Evolutionary conservation across 2,888 invertebrate genomes (phyloP), one percentile per base, ranked within the genome.

Genomic region (Drosophila mettleri): DNA sequence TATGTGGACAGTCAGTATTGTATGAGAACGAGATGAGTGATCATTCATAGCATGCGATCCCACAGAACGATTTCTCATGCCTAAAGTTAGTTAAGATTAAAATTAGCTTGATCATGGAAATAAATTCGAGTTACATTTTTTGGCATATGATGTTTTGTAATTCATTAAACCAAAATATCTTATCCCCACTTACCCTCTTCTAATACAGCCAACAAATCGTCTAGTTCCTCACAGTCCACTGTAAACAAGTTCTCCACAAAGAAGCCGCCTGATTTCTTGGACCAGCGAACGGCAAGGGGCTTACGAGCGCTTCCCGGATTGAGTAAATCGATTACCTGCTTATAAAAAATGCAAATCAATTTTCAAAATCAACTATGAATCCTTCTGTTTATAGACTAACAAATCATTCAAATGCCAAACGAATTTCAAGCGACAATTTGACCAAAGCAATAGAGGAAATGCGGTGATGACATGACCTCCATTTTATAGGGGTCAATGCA

Each of bases 231-330:
- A 90, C 98, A 98, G 90, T 98, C 98, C 0, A 98, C 97, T 0
- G 96, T 97, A 91, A 98, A 98, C n/a, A 97, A 94, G 92, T 98
- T 98, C 92, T 98, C 98, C 6, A 98, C 98, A 91, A 98, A 98
- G 92, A 98, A 98, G 3, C 98, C 96, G 14, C 97, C 93, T 49
- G 96, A 96, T 91, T 98, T 98, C 91, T 98, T 98, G 43, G 97
- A 97, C 98, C 98, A 98, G 51, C 98, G 94, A 12, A 98, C 98
- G 59, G 97, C 96, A 45, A 98, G 93, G 0, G 98, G 96, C 91
- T 92, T 92, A 52, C 96, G 94, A 0, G 95, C 94, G 41, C 94
- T 95, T 29, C 97, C 97, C 0, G 98, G 97, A 93, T 98, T 98
- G 46, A 98, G 93, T 58, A 98, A 94, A 93, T 98, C 98, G 92